Conservation (phyloP, 2,113 vertebrate genomes). For the Caretta caretta region DNA sequence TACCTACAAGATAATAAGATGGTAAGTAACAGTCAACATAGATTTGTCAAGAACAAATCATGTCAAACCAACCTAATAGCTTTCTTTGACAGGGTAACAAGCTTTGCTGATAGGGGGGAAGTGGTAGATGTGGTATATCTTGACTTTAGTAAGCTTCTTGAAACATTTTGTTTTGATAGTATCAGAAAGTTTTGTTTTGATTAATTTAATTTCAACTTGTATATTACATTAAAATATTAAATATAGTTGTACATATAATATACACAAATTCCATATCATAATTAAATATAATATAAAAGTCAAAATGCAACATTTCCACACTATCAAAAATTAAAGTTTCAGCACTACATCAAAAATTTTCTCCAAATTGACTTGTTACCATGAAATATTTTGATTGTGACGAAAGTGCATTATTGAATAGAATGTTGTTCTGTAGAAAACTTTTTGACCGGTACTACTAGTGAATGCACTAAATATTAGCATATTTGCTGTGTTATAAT, state of each 20-base stretch:
- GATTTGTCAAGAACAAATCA: background rate
- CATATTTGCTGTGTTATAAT: background rate
- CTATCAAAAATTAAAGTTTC: background rate
- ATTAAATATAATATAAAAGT: background rate
- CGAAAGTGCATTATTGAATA: background rate
- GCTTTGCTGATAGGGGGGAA: background rate
- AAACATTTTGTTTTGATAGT: background rate
- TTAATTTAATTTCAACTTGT: background rate
- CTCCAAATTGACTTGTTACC: background rate
- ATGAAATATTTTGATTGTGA: background rate
- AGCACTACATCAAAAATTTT: background rate
- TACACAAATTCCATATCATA: background rate
- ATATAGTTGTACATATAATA: background rate
- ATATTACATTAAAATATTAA: background rate
- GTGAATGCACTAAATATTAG: background rate
- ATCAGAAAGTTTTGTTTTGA: constrained; percentile 13
- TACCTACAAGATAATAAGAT: background rate
- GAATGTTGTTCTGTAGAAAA: background rate
- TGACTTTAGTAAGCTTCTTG: background rate
- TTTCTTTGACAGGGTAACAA: background rate
- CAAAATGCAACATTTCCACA: background rate
- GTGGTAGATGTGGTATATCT: background rate
- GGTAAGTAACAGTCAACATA: background rate
- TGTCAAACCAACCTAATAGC: background rate
- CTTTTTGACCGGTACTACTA: background rate